Evolutionary conservation across 2,113 vertebrate genomes (phyloP).

Genomic region (Paracanthobrama guichenoti): DNA sequence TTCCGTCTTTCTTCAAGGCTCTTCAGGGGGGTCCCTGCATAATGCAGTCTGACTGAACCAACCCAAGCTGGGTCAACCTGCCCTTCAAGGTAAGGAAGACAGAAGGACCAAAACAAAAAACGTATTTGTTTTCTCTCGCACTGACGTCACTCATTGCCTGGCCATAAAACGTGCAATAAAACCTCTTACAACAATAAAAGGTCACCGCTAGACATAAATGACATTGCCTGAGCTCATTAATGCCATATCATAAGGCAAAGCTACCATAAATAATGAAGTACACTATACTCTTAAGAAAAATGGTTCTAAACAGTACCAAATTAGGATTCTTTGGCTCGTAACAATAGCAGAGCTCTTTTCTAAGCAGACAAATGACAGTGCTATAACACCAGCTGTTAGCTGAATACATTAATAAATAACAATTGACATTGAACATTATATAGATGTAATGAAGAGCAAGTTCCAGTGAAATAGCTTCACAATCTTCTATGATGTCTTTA

Average conservation of each 20-base stretch:
- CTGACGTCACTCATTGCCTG: neutral
- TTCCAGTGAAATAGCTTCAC: too few species aligned
- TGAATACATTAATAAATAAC: too few species aligned
- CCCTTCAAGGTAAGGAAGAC: neutral
- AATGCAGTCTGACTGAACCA: slow-evolving; percentile 13
- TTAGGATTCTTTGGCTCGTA: too few species aligned
- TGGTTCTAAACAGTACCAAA: too few species aligned
- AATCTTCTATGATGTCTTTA: too few species aligned
- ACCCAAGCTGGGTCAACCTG: neutral
- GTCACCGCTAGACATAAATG: neutral
- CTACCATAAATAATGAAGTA: too few species aligned
- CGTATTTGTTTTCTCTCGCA: neutral
- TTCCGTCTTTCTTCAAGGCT: slow-evolving; percentile 15
- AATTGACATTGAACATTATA: too few species aligned
- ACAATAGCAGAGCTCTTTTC: too few species aligned
- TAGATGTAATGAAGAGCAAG: too few species aligned
- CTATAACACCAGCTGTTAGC: too few species aligned
- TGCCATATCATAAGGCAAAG: neutral
- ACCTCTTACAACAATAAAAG: neutral
- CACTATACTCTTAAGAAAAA: too few species aligned
- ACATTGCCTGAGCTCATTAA: neutral
- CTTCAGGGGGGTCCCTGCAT: slow-evolving; percentile 20
- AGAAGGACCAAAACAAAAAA: neutral
- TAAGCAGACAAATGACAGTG: too few species aligned
- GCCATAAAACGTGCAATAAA: neutral